Conservation (phyloP, 1,140 invertebrate genomes). For the Globodera rostochiensis region DNA sequence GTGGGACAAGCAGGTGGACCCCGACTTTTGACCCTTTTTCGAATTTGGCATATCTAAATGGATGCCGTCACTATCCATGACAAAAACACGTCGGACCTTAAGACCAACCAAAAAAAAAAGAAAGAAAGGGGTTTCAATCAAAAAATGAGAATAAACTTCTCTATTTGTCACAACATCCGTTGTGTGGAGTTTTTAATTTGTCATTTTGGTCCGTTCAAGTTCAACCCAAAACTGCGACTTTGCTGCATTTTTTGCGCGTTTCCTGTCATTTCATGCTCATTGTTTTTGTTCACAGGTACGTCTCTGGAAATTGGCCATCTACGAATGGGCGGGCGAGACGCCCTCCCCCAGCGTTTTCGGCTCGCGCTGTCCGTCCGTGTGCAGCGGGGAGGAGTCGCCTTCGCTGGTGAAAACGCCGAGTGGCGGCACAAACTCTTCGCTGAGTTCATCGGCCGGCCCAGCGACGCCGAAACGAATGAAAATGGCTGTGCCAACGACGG, state of each 20-base stretch:
- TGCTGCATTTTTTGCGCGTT: neutral
- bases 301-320: constrained; percentile 25
- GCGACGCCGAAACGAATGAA: constrained; percentile 2
- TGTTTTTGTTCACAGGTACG: neutral
- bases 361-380: constrained; percentile 25
- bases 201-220: neutral
- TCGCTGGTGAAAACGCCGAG: too few relatives aligned
- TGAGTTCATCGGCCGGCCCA: neutral
- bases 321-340: constrained; percentile 26
- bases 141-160: too few relatives aligned
- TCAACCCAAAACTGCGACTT: neutral
- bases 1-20: constrained; percentile 18
- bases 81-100: too few relatives aligned
- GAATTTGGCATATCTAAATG: too few relatives aligned
- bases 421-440: too few relatives aligned
- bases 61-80: too few relatives aligned
- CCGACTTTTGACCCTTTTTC: too few relatives aligned
- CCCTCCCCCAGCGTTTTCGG: constrained; percentile 17
- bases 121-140: too few relatives aligned
- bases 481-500: neutral
- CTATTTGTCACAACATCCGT: too few relatives aligned
- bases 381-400: constrained; percentile 12
- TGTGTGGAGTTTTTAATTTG: neutral
- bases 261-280: too few relatives aligned
- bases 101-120: too few relatives aligned